These are phyloP conservation scores for Limnephilus auricula DNA, from an alignment of 2,888 invertebrate species.

Conservation along the genomic window DNA sequence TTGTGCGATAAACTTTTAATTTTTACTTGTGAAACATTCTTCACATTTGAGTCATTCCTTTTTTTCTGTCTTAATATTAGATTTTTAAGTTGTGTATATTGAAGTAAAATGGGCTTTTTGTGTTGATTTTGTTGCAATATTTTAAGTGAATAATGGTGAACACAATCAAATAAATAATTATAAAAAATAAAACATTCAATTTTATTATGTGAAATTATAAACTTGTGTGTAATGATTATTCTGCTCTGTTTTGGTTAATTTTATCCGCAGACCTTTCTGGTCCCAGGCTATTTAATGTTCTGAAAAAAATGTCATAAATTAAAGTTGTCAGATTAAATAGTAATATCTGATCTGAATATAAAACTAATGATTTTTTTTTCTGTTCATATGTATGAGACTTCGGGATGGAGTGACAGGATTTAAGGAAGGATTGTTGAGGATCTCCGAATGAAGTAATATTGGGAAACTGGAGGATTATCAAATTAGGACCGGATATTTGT, in stretches of 20 bases:
- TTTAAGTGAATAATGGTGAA: slow-evolving; percentile 16
- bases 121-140: slow-evolving; percentile 26
- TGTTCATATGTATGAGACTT: slow-evolving; percentile 65
- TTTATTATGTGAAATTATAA: neutral
- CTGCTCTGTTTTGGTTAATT: neutral
- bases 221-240: neutral
- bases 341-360: slow-evolving; percentile 24
- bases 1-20: neutral
- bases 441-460: slow-evolving; percentile 51
- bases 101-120: neutral
- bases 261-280: neutral
- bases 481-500: slow-evolving; percentile 44
- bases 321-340: slow-evolving; percentile 8
- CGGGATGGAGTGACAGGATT: slow-evolving; percentile 62
- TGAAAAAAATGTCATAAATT: neutral
- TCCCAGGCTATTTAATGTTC: neutral
- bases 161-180: slow-evolving; percentile 6
- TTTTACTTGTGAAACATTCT: slow-evolving; percentile 15
- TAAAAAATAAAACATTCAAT: neutral
- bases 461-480: slow-evolving; percentile 40
- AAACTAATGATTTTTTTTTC: slow-evolving; percentile 63
- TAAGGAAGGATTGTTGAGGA: slow-evolving; percentile 60
- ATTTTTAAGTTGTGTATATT: slow-evolving; percentile 36
- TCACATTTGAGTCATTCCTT: slow-evolving; percentile 42
- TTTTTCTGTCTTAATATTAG: slow-evolving; percentile 34